Evolutionary conservation across 2,888 invertebrate species (phyloP).

Genomic region (Drosophila phalerata): DNA sequence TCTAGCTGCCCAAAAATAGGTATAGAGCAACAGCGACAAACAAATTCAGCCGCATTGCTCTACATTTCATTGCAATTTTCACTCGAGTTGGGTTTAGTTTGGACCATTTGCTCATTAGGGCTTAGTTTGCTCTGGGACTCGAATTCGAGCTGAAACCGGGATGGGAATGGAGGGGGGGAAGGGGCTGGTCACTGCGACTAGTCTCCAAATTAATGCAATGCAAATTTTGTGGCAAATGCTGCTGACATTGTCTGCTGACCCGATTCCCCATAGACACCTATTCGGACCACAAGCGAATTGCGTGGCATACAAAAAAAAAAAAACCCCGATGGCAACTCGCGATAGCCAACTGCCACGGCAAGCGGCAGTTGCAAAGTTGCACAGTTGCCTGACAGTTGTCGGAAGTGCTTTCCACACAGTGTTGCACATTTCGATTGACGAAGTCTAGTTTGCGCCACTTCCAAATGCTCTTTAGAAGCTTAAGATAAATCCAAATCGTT

Average conservation of each 20-base stretch:
- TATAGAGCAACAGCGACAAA: slow-evolving; percentile 26
- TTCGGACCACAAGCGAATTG: slow-evolving; percentile 33
- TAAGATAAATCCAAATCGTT: no score
- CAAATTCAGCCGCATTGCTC: slow-evolving; percentile 36
- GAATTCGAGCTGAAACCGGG: not conserved
- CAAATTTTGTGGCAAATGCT: slow-evolving; percentile 66
- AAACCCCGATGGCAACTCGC: slow-evolving; percentile 42
- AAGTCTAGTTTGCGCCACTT: no score
- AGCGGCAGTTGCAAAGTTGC: slow-evolving; percentile 11
- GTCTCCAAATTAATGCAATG: slow-evolving; percentile 65
- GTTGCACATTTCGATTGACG: not conserved
- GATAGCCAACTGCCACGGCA: slow-evolving; percentile 33
- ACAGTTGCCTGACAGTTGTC: slow-evolving; percentile 1
- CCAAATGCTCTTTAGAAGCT: no score
- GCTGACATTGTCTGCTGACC: slow-evolving; percentile 79
- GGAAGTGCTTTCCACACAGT: slow-evolving; percentile 15
- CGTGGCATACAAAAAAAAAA: slow-evolving; percentile 54
- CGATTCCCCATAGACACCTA: slow-evolving; percentile 72
- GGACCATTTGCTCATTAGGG: slow-evolving; percentile 51
- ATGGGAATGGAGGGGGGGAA: not conserved
- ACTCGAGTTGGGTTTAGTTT: slow-evolving; percentile 22
- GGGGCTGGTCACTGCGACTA: slow-evolving; percentile 5
- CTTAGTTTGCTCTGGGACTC: slow-evolving; percentile 12
- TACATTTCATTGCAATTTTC: slow-evolving; percentile 43
- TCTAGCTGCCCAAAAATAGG: slow-evolving; percentile 18